Conservation (phyloP, 2,797 vertebrate genomes). For the Holocentrus rufus region DNA sequence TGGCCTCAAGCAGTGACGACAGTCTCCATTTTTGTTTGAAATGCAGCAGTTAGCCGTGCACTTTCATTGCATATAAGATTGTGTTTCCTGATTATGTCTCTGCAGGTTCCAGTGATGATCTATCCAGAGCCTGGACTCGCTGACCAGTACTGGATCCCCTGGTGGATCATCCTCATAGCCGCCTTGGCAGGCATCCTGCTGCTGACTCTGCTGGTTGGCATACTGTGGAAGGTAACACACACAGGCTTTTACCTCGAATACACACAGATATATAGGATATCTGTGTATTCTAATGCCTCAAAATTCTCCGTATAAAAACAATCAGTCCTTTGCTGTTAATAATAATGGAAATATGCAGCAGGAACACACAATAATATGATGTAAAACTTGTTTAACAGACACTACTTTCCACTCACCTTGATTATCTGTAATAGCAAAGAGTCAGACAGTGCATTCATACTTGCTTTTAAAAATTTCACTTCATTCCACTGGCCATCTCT, state of each 20-base stretch:
- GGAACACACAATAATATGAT: neutral
- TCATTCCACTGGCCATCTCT: constrained; percentile 3
- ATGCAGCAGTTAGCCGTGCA: neutral
- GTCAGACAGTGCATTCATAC: neutral
- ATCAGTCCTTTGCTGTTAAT: neutral
- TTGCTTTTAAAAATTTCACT: neutral
- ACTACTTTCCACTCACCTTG: too few species aligned
- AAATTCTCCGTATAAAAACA: neutral
- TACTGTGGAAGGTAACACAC: constrained; percentile 90
- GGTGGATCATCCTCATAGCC: constrained; percentile 93
- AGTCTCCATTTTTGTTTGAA: too few species aligned
- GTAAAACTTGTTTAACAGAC: neutral
- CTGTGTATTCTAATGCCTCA: too few species aligned
- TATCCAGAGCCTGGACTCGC: constrained; percentile 86
- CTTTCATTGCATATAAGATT: neutral
- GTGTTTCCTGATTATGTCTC: neutral
- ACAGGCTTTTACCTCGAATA: neutral
- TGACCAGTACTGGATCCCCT: constrained; percentile 84
- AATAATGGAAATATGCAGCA: neutral
- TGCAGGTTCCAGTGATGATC: constrained; percentile 88
- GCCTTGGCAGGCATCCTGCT: constrained; percentile 87
- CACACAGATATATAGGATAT: neutral
- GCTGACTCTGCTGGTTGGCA: constrained; percentile 85
- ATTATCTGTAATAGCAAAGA: too few species aligned
- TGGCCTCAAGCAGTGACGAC: too few species aligned